Base-by-base conservation (phyloP, 2,797 vertebrate species). In the Esox masquinongy region DNA sequence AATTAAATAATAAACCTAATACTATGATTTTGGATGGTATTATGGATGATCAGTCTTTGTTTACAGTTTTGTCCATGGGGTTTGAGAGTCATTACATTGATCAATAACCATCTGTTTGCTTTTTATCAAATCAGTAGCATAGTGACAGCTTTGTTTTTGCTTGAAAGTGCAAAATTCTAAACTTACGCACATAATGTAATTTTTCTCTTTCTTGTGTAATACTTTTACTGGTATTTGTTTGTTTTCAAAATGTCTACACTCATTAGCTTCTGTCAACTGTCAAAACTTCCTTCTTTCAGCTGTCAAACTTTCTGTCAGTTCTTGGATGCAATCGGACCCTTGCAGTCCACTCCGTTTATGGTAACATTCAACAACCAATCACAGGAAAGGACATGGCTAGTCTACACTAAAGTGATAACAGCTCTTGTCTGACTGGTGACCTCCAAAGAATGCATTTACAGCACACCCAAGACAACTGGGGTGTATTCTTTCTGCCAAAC, bases 271-370 rank as follows among this genome's bases (percentile, higher is more conserved):
- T 34, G 12, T 34, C 34, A n/a, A 36, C 61, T 31, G 14, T 26
- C 61, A 15, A 24, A 22, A n/a, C 53, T 0, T n/a, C 3, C 53
- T 19, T 22, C 16, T 2, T 59, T 59, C 56, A n/a, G 22, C 64
- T 31, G 29, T 66, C 14, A 66, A 70, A 9, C 68, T 50, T 70
- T 24, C 24, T 50, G 69, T 26, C 47, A 29, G 47, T 9, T 26
- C 56, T 11, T 11, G 69, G 43, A 70, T 50, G 63, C 15, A 66
- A 16, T 29, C 29, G 0, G 26, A 34, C 14, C 15, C 26, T 29
- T 16, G 26, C 63, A 66, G 26, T 36, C 64, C 1, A 14, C 68
- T 72, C 63, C 49, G 39, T 77, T 53, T 77, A 77, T 73, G 70
- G 76, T 19, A 14, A 59, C 17, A 11, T 16, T 26, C 29, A 39